Evolutionary conservation across 2,797 vertebrate species (phyloP).

Genomic region (Falco biarmicus): DNA sequence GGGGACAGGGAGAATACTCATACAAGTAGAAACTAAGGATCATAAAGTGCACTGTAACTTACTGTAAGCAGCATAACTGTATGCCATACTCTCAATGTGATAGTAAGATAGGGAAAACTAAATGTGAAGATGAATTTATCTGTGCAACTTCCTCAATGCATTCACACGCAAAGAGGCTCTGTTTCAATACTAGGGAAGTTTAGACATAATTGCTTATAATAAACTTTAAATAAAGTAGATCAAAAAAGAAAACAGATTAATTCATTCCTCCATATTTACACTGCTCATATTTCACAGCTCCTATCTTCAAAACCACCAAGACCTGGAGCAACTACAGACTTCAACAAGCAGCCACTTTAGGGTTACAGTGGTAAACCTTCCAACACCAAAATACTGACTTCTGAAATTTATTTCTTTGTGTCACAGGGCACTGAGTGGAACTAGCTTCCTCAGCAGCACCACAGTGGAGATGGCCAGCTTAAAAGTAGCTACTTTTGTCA

Average conservation of each 20-base stretch:
- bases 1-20: neutral
- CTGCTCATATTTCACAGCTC: neutral
- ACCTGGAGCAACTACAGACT: neutral
- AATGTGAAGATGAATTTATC: neutral
- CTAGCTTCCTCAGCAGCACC: neutral
- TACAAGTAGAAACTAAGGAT: neutral
- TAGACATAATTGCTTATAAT: neutral
- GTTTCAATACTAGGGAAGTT: neutral
- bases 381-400: neutral
- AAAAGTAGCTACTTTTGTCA: neutral
- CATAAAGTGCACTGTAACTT: neutral
- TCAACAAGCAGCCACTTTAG: neutral
- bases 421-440: neutral
- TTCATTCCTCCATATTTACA: neutral
- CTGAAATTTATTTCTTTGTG: neutral
- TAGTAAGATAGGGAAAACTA: neutral
- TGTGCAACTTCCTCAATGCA: neutral
- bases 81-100: neutral
- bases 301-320: neutral
- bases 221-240: neutral
- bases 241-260: neutral
- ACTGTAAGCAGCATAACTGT: neutral
- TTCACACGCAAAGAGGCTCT: slow-evolving; percentile 42
- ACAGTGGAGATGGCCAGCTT: neutral
- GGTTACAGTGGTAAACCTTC: neutral